A percentile compares a stretch with the other conserved stretches of the same genome.
Evolutionary conservation across 2,797 vertebrate genomes (phyloP).

Genomic region (Heteromormyrus szaboi): DNA sequence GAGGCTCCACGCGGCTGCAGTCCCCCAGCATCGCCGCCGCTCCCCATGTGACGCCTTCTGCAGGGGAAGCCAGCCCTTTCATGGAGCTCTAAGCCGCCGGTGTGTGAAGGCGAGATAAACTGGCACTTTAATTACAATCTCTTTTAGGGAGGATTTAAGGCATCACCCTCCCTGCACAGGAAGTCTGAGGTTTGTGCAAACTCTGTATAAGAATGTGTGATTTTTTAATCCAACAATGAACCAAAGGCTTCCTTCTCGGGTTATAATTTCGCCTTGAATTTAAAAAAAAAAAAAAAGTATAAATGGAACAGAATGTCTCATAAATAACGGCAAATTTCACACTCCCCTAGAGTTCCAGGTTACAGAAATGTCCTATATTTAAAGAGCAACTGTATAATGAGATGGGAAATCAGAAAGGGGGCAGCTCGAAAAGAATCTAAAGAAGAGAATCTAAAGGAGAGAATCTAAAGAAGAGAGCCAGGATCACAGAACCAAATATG

Average conservation of each 20-base stretch:
- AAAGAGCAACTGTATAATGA: background rate
- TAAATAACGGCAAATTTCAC: conserved; percentile 2
- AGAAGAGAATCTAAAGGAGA: conserved; percentile 18
- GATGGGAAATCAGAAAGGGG: too few relatives aligned
- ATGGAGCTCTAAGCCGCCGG: conserved; percentile 66
- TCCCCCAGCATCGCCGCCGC: conserved; percentile 45
- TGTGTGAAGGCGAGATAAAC: conserved; percentile 78
- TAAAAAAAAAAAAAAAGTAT: background rate
- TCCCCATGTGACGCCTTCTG: conserved; percentile 43
- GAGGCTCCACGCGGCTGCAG: conserved; percentile 44
- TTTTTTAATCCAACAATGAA: conserved; percentile 12
- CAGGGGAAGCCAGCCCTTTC: conserved; percentile 60
- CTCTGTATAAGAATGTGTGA: conserved; percentile 14
- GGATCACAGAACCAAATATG: conserved; percentile 32
- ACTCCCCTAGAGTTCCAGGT: background rate
- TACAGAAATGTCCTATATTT: background rate
- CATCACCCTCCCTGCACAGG: conserved; percentile 26
- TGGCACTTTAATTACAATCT: conserved; percentile 67
- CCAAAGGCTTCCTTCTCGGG: background rate
- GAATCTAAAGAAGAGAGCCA: conserved; percentile 17
- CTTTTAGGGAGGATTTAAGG: conserved; percentile 40
- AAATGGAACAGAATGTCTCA: background rate
- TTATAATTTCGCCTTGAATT: background rate
- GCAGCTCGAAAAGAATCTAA: background rate
- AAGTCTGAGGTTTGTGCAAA: conserved; percentile 23